Conservation (phyloP, 2,113 vertebrate species). For the Rousettus leschenaultii region DNA sequence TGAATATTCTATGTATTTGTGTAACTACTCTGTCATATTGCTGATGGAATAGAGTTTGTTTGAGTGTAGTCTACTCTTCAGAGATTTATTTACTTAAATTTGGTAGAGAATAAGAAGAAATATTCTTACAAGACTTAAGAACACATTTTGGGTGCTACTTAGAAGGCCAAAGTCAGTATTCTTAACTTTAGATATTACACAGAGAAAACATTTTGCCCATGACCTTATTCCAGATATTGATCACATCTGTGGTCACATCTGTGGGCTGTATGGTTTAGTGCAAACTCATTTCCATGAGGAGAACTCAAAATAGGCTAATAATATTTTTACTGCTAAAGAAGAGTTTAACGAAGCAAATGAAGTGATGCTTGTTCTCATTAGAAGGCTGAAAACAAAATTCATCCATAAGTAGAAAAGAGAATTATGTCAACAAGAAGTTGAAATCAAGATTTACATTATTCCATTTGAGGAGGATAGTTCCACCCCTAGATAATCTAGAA, state of each 20-base stretch:
- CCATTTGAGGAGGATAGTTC: neutral
- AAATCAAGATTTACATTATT: conserved; percentile 3
- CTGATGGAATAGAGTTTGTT: neutral
- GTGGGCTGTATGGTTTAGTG: neutral
- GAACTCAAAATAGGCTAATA: neutral
- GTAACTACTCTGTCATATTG: neutral
- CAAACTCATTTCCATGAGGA: neutral
- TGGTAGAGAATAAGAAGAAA: conserved; percentile 18
- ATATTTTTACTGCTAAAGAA: conserved; percentile 19
- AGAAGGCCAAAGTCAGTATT: conserved; percentile 23
- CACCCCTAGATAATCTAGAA: neutral
- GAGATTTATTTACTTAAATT: conserved; percentile 28
- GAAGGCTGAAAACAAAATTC: conserved; percentile 4
- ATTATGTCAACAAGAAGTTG: conserved; percentile 42
- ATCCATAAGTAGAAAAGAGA: neutral
- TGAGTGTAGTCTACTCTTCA: neutral
- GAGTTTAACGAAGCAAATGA: neutral
- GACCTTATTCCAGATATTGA: neutral
- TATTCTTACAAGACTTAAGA: neutral
- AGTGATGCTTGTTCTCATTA: neutral
- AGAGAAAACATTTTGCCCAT: neutral
- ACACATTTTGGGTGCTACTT: neutral
- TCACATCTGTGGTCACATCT: neutral
- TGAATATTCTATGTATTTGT: neutral
- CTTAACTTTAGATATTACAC: conserved; percentile 28